phyloP scores from a whole-genome alignment of 23 tunicate species.

The Ascidia mentula region DNA sequence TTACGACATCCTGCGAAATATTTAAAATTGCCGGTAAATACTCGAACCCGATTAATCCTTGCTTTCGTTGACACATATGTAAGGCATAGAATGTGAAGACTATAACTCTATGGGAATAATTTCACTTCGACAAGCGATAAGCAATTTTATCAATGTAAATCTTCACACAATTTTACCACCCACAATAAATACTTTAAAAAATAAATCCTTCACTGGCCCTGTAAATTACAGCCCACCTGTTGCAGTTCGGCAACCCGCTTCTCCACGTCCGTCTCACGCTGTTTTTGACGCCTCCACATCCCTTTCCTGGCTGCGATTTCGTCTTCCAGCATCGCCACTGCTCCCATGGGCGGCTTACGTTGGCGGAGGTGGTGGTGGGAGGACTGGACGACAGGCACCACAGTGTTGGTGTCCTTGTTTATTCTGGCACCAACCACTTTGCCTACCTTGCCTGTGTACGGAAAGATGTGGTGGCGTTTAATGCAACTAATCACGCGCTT shows the following conservation, averaged over 20 bases:
- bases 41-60: too few relatives aligned
- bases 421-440: slow-evolving; percentile 84
- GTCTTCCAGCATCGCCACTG: slow-evolving; percentile 85
- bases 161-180: too few relatives aligned
- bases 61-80: too few relatives aligned
- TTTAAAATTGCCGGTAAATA: too few relatives aligned
- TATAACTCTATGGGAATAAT: too few relatives aligned
- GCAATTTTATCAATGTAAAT: too few relatives aligned
- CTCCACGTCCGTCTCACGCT: slow-evolving; percentile 63
- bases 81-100: too few relatives aligned
- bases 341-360: slow-evolving; percentile 80
- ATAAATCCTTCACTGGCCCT: too few relatives aligned
- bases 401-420: slow-evolving; percentile 72
- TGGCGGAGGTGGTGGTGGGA: slow-evolving; percentile 53
- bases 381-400: slow-evolving; percentile 69
- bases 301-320: slow-evolving; percentile 87
- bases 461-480: too few relatives aligned
- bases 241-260: slow-evolving; percentile 42
- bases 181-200: too few relatives aligned
- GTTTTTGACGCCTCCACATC: slow-evolving; percentile 70
- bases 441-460: slow-evolving; percentile 73
- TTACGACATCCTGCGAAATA: slow-evolving; percentile 37
- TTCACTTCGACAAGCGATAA: too few relatives aligned
- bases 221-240: slow-evolving; percentile 32
- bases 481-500: too few relatives aligned